phyloP scores from a whole-genome alignment of 23 tunicate species.

The Halocynthia aurantium region DNA sequence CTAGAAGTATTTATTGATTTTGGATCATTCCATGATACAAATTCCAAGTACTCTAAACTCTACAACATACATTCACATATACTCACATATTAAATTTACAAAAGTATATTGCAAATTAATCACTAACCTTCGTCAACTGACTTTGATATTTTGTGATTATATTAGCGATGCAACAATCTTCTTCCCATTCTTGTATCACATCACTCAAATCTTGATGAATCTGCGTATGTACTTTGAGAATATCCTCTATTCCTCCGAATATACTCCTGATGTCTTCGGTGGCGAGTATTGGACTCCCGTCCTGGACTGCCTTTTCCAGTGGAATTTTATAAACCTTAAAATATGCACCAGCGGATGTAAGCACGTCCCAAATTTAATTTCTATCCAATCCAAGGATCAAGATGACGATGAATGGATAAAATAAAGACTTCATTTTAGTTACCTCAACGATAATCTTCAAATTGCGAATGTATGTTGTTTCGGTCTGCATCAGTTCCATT shows the following conservation, averaged over 20 bases:
- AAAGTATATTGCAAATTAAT: not conserved
- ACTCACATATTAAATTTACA: too few species aligned
- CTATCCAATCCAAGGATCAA: not conserved
- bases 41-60: too few species aligned
- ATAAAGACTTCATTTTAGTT: not conserved
- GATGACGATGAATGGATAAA: not conserved
- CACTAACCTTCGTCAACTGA: slow-evolving; percentile 53
- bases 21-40: too few species aligned
- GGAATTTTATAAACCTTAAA: slow-evolving; percentile 76
- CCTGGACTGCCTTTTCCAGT: slow-evolving; percentile 56
- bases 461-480: slow-evolving; percentile 76
- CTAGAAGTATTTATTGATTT: too few species aligned
- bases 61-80: too few species aligned
- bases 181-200: slow-evolving; percentile 73
- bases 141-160: slow-evolving; percentile 66
- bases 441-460: slow-evolving; percentile 70
- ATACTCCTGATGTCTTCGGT: slow-evolving; percentile 53
- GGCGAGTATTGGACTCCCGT: slow-evolving; percentile 53
- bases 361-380: not conserved
- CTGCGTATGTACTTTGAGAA: slow-evolving; percentile 36
- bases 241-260: slow-evolving; percentile 69
- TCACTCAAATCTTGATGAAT: slow-evolving; percentile 70
- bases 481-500: slow-evolving; percentile 91
- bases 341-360: too few species aligned
- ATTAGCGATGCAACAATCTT: slow-evolving; percentile 76